phyloP scores from a whole-genome alignment of 2,113 vertebrate genomes.

The Axis porcinus region DNA sequence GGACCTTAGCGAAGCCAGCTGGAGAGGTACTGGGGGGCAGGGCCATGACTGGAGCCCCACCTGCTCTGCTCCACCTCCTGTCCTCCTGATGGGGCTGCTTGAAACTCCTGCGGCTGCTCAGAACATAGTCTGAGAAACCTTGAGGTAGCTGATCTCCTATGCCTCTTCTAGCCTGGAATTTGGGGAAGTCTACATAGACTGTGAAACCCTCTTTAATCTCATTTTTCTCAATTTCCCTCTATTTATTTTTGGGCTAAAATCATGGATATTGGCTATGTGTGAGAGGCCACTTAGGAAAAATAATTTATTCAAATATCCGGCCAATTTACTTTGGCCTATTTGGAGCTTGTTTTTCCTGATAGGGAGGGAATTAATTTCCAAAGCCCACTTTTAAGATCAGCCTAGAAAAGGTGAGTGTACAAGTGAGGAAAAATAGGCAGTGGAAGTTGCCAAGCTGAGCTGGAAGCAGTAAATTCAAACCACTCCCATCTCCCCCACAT shows the following conservation, averaged over 20 bases:
- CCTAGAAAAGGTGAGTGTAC: slow-evolving; percentile 61
- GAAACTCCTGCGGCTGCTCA: background rate
- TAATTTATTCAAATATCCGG: slow-evolving; percentile 68
- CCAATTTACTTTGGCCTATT: slow-evolving; percentile 68
- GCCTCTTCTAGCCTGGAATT: slow-evolving; percentile 44
- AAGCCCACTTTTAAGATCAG: slow-evolving; percentile 41
- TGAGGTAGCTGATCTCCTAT: background rate
- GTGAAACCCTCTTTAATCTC: slow-evolving; percentile 63
- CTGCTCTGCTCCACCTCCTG: background rate
- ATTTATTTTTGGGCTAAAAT: slow-evolving; percentile 63
- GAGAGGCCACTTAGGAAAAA: slow-evolving; percentile 73
- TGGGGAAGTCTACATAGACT: slow-evolving; percentile 42
- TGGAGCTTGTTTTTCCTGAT: slow-evolving; percentile 68
- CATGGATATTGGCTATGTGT: slow-evolving; percentile 45
- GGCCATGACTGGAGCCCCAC: background rate
- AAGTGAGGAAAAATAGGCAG: slow-evolving; percentile 42
- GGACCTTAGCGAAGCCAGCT: background rate
- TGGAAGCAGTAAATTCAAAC: background rate
- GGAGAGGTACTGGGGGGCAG: background rate
- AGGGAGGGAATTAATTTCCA: slow-evolving; percentile 47
- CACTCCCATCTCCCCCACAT: background rate
- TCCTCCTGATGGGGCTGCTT: background rate
- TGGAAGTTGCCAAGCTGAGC: slow-evolving; percentile 46
- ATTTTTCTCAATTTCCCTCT: slow-evolving; percentile 70
- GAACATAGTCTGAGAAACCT: background rate